A percentile compares a stretch with the other conserved stretches of the same genome.
These are phyloP conservation scores for Craniophora ligustri DNA, from an alignment of 2,888 invertebrate genomes.

Conservation along the genomic window DNA sequence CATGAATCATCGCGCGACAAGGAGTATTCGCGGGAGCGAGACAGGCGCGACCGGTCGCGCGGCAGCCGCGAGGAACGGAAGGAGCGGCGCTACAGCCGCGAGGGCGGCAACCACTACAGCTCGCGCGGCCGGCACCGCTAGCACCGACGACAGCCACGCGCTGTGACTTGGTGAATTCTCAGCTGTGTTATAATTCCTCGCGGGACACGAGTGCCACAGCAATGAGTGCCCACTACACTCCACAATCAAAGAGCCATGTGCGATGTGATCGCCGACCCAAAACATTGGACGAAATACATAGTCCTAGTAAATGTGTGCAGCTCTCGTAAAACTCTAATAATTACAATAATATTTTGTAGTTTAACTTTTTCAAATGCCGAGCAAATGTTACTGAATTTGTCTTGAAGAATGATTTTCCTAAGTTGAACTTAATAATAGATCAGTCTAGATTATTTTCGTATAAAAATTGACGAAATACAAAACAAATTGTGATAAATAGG, in stretches of 20 bases:
- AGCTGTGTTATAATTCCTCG: conserved; percentile 1
- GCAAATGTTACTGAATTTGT: conserved; percentile 20
- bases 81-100: conserved; percentile 83
- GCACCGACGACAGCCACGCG: background rate
- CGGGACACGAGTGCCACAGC: conserved; percentile 10
- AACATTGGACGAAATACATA: conserved; percentile 33
- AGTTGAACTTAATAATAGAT: conserved; percentile 14
- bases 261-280: conserved; percentile 4
- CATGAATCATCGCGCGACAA: conserved; percentile 68
- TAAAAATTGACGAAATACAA: background rate
- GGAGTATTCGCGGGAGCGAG: conserved; percentile 77
- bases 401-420: conserved; percentile 27
- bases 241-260: conserved; percentile 7
- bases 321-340: conserved; percentile 33
- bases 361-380: conserved; percentile 14
- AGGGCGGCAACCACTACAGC: conserved; percentile 72
- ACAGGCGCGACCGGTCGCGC: conserved; percentile 74
- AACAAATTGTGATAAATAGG: too few relatives aligned
- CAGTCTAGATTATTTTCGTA: background rate
- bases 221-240: conserved; percentile 11
- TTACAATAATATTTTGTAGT: conserved; percentile 31
- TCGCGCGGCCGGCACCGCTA: conserved; percentile 80
- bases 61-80: conserved; percentile 73
- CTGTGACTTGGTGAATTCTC: background rate
- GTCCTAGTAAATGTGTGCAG: conserved; percentile 26